Evolutionary conservation across 2,888 invertebrate species (phyloP).

Genomic region (Pterostichus niger): DNA sequence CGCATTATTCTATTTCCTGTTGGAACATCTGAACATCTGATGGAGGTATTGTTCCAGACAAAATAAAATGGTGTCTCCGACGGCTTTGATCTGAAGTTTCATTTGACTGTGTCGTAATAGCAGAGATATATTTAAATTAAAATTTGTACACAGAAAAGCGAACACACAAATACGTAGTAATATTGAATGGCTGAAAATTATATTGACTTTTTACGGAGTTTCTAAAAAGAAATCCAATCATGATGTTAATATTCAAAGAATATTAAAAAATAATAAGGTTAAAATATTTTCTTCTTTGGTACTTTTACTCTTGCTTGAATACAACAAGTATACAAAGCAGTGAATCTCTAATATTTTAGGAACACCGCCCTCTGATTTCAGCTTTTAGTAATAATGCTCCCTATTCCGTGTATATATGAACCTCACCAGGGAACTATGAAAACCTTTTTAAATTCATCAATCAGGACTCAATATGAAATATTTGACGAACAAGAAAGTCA

Average conservation of each 20-base stretch:
- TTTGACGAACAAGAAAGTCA: no score
- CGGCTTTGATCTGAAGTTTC: background rate
- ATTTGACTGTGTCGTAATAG: background rate
- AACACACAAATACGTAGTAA: background rate
- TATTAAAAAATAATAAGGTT: background rate
- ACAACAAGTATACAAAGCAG: no score
- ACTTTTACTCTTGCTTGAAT: background rate
- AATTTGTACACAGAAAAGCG: conserved; percentile 1
- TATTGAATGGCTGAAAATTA: background rate
- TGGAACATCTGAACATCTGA: conserved; percentile 1
- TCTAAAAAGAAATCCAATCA: background rate
- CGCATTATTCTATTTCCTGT: conserved; percentile 14
- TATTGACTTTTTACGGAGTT: background rate
- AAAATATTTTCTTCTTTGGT: background rate
- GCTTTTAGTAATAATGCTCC: no score
- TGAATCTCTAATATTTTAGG: no score
- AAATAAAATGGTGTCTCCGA: conserved; percentile 4
- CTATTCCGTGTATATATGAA: no score
- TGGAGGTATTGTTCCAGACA: background rate
- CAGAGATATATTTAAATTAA: conserved; percentile 29
- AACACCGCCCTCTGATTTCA: no score
- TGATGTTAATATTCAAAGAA: background rate
- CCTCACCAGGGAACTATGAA: no score
- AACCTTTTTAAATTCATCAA: no score
- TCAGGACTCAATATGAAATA: no score